Conservation (phyloP, 2,888 invertebrate genomes). For the Diaprepes abbreviatus region DNA sequence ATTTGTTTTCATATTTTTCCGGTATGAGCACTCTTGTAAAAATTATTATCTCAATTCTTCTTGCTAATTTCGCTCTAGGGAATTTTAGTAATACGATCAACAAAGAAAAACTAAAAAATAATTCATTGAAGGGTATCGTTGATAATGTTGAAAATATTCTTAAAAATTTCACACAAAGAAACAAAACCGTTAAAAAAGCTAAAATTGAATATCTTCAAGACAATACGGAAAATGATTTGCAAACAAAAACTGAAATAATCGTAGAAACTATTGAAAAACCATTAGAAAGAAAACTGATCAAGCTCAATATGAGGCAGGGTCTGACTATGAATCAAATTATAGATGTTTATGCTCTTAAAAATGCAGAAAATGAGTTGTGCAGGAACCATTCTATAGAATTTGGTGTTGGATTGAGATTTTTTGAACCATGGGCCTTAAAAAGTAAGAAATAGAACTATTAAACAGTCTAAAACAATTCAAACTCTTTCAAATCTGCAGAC, state of each 20-base stretch:
- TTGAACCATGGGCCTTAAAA: slow-evolving; percentile 63
- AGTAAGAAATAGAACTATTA: slow-evolving; percentile 52
- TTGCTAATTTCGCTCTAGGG: neutral
- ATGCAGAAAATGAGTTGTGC: slow-evolving; percentile 55
- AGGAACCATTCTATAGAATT: slow-evolving; percentile 58
- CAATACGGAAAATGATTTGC: neutral
- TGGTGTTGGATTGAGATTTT: slow-evolving; percentile 54
- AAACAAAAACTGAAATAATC: neutral
- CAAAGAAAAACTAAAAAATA: neutral
- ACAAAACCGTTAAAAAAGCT: neutral
- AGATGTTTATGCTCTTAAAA: slow-evolving; percentile 54
- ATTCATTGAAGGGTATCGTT: neutral
- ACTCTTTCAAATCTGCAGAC: no score
- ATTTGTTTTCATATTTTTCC: neutral
- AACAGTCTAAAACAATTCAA: no score
- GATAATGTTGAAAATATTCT: neutral
- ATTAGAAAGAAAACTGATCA: slow-evolving; percentile 30
- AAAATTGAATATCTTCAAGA: neutral
- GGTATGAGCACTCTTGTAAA: slow-evolving; percentile 4
- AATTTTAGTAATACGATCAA: neutral
- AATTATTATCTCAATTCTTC: neutral
- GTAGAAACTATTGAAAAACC: neutral
- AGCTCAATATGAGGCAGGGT: slow-evolving; percentile 59
- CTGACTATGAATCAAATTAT: slow-evolving; percentile 60
- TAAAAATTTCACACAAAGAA: neutral